Percentiles rank a stretch among this genome's conserved stretches.
Conservation (phyloP, 2,888 invertebrate genomes). For the Poecilobothrus nobilitatus region DNA sequence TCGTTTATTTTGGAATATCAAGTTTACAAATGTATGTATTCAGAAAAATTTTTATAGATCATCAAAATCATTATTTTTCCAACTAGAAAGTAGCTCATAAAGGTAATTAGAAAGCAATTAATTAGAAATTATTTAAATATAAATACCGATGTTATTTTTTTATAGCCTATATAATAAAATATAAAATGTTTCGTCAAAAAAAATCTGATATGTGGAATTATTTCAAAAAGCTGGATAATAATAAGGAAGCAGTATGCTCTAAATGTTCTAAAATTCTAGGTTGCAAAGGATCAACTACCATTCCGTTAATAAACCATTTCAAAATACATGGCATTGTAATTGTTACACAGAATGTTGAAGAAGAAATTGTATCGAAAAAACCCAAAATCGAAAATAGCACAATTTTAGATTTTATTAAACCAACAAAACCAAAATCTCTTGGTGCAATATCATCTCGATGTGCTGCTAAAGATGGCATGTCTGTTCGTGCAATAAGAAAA, state of each 20-base stretch:
- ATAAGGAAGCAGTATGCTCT: slow-evolving; percentile 7
- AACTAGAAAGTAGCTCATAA: not conserved
- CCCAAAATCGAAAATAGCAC: slow-evolving; percentile 8
- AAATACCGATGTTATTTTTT: slow-evolving; percentile 2
- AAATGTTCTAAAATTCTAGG: slow-evolving; percentile 2
- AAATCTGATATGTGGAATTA: not conserved
- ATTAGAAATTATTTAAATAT: slow-evolving; percentile 7
- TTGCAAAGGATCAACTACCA: slow-evolving; percentile 7
- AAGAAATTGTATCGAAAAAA: slow-evolving; percentile 7
- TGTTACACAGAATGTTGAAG: not conserved
- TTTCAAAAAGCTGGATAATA: slow-evolving; percentile 7
- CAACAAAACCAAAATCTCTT: not conserved
- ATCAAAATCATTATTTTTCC: slow-evolving; percentile 4
- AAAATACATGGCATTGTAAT: slow-evolving; percentile 10
- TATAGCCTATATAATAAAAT: not conserved
- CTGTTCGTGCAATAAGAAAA: slow-evolving; percentile 13
- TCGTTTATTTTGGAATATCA: not conserved
- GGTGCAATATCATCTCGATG: not conserved
- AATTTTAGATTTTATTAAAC: slow-evolving; percentile 11
- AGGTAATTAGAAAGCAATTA: not conserved
- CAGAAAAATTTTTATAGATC: not conserved
- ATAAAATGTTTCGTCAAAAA: not conserved
- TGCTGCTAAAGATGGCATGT: slow-evolving; percentile 12
- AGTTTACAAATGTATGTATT: slow-evolving; percentile 4
- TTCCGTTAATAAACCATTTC: slow-evolving; percentile 9